phyloP scores from a whole-genome alignment of 1,140 invertebrate genomes.

The Dinothrombium tinctorium region DNA sequence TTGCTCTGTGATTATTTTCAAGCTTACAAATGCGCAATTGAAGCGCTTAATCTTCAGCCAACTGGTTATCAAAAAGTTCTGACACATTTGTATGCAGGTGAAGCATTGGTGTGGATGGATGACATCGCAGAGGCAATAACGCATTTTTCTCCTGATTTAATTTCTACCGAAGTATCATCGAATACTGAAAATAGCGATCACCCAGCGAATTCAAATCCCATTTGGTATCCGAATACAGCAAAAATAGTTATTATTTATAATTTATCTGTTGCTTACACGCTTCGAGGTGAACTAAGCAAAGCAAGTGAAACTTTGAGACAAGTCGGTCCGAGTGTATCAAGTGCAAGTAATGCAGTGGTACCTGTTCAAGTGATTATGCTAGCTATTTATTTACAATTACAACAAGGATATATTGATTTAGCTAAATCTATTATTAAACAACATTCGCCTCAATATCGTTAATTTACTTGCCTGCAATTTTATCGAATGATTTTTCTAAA shows the following conservation, averaged over 20 bases:
- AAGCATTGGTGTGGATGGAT: conserved; percentile 60
- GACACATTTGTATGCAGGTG: conserved; percentile 64
- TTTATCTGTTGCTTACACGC: conserved; percentile 45
- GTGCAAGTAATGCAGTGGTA: conserved; percentile 19
- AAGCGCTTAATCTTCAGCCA: background rate
- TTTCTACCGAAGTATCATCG: background rate
- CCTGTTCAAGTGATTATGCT: conserved; percentile 45
- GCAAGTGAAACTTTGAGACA: conserved; percentile 39
- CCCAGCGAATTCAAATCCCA: background rate
- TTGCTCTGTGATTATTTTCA: conserved; percentile 57
- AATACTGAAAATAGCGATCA: background rate
- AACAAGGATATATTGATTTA: conserved; percentile 26
- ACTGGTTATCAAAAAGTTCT: conserved; percentile 25
- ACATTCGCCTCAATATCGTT: conserved; percentile 1
- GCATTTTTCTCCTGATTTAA: background rate
- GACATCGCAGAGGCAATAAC: conserved; percentile 50
- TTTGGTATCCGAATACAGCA: conserved; percentile 47
- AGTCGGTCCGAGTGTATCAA: conserved; percentile 18
- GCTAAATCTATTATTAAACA: conserved; percentile 6
- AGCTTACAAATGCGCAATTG: conserved; percentile 44
- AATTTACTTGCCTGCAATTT: no score
- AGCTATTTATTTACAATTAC: conserved; percentile 42
- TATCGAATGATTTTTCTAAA: no score
- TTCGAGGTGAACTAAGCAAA: conserved; percentile 48
- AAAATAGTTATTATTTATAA: conserved; percentile 49